Conservation (phyloP, 2,113 vertebrate species). For the Dipodomys ordii region DNA sequence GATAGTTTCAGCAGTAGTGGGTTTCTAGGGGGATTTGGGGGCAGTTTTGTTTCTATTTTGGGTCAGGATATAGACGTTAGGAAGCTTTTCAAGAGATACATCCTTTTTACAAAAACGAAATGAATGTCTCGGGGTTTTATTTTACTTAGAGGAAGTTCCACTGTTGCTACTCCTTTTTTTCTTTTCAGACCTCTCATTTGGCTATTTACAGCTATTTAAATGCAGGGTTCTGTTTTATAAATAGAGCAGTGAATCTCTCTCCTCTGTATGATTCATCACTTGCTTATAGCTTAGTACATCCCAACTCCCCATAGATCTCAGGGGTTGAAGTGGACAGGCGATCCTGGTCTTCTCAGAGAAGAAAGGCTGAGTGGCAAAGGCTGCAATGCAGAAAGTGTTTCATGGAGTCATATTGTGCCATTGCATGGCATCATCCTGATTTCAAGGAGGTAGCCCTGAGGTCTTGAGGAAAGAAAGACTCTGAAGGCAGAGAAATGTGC, state of each 20-base stretch:
- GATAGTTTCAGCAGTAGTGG: not conserved
- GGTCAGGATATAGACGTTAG: slow-evolving; percentile 47
- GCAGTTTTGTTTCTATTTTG: slow-evolving; percentile 52
- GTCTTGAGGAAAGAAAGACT: not conserved
- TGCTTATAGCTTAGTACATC: not conserved
- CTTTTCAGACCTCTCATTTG: not conserved
- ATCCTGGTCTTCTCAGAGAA: not conserved
- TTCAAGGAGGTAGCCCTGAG: not conserved
- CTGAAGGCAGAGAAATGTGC: not conserved
- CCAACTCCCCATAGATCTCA: not conserved
- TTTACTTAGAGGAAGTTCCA: slow-evolving; percentile 67
- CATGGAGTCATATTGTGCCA: not conserved
- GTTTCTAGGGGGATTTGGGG: slow-evolving; percentile 60
- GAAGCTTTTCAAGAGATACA: not conserved
- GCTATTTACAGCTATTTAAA: slow-evolving; percentile 51
- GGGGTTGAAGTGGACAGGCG: not conserved
- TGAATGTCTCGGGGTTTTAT: slow-evolving; percentile 46
- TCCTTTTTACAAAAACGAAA: slow-evolving; percentile 21
- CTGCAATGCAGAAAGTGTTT: not conserved
- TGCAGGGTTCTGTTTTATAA: slow-evolving; percentile 49
- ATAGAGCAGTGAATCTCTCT: not conserved
- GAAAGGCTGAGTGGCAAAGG: not conserved
- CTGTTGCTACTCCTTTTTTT: not conserved
- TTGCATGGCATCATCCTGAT: not conserved
- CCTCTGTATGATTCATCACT: not conserved